These are phyloP conservation scores for Drosophila persimilis DNA, from an alignment of 1,140 invertebrate species.

Conservation along the genomic window DNA sequence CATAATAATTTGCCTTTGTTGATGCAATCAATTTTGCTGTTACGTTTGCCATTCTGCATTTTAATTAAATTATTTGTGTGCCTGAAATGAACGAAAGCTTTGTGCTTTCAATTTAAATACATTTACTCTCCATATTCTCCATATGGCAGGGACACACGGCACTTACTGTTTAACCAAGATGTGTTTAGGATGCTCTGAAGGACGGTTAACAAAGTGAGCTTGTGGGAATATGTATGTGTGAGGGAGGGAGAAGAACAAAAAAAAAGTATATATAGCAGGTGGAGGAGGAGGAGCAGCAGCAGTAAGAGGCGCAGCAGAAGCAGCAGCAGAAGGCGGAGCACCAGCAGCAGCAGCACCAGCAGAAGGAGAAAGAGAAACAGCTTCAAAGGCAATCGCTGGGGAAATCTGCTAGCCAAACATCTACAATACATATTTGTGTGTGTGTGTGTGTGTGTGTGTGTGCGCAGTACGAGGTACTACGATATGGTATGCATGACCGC, in stretches of 20 bases:
- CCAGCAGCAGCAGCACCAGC: not conserved
- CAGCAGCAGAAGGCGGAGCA: conserved; percentile 3
- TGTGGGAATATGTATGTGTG: conserved; percentile 50
- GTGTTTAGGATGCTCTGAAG: conserved; percentile 48
- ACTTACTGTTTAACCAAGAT: conserved; percentile 60
- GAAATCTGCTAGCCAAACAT: conserved; percentile 76
- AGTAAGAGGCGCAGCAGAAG: too few species aligned
- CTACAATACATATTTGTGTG: not conserved
- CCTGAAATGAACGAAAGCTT: conserved; percentile 29
- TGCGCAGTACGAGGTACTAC: not conserved
- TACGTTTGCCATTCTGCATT: conserved; percentile 34
- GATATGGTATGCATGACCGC: conserved; percentile 52
- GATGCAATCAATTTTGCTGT: conserved; percentile 45
- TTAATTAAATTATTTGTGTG: conserved; percentile 63
- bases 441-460: conserved; percentile 1
- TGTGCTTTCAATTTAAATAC: conserved; percentile 22
- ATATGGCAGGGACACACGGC: not conserved
- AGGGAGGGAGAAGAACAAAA: conserved; percentile 4
- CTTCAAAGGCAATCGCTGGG: conserved; percentile 73
- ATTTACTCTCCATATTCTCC: not conserved
- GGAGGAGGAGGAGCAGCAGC: not conserved
- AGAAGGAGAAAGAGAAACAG: not conserved
- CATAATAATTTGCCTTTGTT: conserved; percentile 50
- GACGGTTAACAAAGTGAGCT: conserved; percentile 66
- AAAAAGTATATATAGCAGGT: not conserved